Evolutionary conservation across 2,888 invertebrate genomes (phyloP).

Genomic region (Listrodromus nycthemerus): DNA sequence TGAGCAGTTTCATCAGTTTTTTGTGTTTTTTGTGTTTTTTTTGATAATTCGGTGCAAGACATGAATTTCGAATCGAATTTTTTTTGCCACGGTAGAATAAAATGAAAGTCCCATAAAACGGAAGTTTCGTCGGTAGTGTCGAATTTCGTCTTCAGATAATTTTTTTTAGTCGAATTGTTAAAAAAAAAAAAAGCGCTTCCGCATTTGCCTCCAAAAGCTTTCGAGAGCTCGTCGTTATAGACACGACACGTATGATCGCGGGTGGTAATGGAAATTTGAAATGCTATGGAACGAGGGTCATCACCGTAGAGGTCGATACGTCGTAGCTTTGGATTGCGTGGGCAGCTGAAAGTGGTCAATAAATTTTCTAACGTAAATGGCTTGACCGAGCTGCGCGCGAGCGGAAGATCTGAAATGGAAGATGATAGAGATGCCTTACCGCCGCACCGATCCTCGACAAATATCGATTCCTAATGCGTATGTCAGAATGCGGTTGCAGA

Average conservation of each 20-base stretch:
- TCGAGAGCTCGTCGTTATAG: conserved; percentile 64
- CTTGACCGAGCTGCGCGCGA: conserved; percentile 1
- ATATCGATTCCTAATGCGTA: conserved; percentile 87
- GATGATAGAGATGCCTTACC: conserved; percentile 81
- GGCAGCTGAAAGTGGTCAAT: conserved; percentile 74
- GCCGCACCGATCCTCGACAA: conserved; percentile 87
- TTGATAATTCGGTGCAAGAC: not conserved
- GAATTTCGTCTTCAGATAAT: not conserved
- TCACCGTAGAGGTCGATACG: conserved; percentile 78
- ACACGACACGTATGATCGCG: not conserved
- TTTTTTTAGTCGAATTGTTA: not conserved
- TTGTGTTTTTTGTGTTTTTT: not conserved
- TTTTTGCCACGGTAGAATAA: not conserved
- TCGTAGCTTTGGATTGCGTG: conserved; percentile 69
- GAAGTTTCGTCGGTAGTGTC: not conserved
- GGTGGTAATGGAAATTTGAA: conserved; percentile 6
- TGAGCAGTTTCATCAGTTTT: conserved; percentile 71
- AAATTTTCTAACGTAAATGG: conserved; percentile 41
- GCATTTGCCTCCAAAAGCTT: conserved; percentile 44
- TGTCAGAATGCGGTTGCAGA: conserved; percentile 86
- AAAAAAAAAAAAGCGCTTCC: conserved; percentile 17
- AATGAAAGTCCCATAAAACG: not conserved
- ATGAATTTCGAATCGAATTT: not conserved
- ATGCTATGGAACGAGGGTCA: conserved; percentile 49
- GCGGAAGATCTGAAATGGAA: conserved; percentile 24